These are phyloP conservation scores for Galerucella calmariensis DNA, from an alignment of 2,888 invertebrate genomes.

Conservation along the genomic window DNA sequence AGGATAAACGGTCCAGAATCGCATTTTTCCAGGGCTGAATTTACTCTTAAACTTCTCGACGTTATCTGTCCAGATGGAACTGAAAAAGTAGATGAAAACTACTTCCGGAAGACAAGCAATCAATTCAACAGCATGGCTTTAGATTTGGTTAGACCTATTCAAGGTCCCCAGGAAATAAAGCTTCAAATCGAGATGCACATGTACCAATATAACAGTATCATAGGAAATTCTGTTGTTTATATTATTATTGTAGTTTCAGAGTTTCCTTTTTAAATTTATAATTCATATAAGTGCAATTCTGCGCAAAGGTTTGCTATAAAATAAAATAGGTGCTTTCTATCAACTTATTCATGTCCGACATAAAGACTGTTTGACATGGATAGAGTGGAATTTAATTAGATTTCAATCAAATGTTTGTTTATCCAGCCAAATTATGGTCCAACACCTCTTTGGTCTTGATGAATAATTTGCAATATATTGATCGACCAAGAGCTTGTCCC, in stretches of 20 bases:
- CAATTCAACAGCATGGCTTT: slow-evolving; percentile 78
- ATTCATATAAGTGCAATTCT: background rate
- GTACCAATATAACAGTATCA: slow-evolving; percentile 76
- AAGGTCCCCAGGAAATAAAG: slow-evolving; percentile 92
- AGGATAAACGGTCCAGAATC: slow-evolving; percentile 86
- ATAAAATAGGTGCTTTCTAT: too few relatives aligned
- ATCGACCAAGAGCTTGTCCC: too few relatives aligned
- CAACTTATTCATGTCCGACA: too few relatives aligned
- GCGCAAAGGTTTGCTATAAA: too few relatives aligned
- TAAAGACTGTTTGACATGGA: too few relatives aligned
- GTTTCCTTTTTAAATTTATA: slow-evolving; percentile 74
- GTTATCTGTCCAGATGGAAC: slow-evolving; percentile 74
- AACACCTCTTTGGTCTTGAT: too few relatives aligned
- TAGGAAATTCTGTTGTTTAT: slow-evolving; percentile 86
- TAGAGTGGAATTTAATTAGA: too few relatives aligned
- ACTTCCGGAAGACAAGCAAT: slow-evolving; percentile 63
- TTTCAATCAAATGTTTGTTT: too few relatives aligned
- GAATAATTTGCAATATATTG: too few relatives aligned
- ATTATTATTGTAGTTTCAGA: slow-evolving; percentile 88
- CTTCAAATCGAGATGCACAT: slow-evolving; percentile 88
- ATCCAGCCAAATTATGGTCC: too few relatives aligned
- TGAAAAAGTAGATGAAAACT: slow-evolving; percentile 59
- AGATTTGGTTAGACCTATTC: slow-evolving; percentile 77
- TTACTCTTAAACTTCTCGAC: slow-evolving; percentile 76
- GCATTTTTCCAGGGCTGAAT: slow-evolving; percentile 77